Evolutionary conservation across 1,140 invertebrate genomes (phyloP).

Genomic region (Drosophila nigromelanica): DNA sequence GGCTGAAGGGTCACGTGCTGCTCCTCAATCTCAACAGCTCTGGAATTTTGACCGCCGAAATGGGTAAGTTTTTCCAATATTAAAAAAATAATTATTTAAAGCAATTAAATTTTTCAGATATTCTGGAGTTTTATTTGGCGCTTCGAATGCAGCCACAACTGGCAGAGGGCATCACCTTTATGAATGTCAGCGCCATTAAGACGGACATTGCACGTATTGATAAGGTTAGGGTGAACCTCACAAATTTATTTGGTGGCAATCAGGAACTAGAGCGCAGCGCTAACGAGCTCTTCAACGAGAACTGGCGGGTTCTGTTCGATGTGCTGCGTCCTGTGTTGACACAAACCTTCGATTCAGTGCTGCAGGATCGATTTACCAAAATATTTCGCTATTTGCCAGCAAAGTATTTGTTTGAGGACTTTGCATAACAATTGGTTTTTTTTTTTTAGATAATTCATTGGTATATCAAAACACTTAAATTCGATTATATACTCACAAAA

Average conservation of each 20-base stretch:
- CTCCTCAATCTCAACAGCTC: conserved; percentile 36
- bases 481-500: background rate
- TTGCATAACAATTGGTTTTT: conserved; percentile 12
- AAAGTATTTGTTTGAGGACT: conserved; percentile 38
- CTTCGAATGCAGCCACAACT: conserved; percentile 25
- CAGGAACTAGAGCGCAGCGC: conserved; percentile 69
- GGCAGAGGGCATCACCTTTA: conserved; percentile 20
- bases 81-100: background rate
- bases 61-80: conserved; percentile 13
- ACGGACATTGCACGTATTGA: conserved; percentile 38
- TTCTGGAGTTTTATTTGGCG: conserved; percentile 39
- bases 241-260: conserved; percentile 61
- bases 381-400: conserved; percentile 53
- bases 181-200: conserved; percentile 37
- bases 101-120: conserved; percentile 20
- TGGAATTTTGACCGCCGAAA: conserved; percentile 17
- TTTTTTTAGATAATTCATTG: background rate
- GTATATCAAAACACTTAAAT: background rate
- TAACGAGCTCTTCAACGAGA: conserved; percentile 66
- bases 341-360: conserved; percentile 42
- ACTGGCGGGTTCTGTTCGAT: conserved; percentile 69
- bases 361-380: conserved; percentile 42
- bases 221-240: conserved; percentile 35
- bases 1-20: conserved; percentile 32
- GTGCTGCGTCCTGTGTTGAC: conserved; percentile 49